Conservation (phyloP, 2,888 invertebrate genomes). For the Morpho deidamia region DNA sequence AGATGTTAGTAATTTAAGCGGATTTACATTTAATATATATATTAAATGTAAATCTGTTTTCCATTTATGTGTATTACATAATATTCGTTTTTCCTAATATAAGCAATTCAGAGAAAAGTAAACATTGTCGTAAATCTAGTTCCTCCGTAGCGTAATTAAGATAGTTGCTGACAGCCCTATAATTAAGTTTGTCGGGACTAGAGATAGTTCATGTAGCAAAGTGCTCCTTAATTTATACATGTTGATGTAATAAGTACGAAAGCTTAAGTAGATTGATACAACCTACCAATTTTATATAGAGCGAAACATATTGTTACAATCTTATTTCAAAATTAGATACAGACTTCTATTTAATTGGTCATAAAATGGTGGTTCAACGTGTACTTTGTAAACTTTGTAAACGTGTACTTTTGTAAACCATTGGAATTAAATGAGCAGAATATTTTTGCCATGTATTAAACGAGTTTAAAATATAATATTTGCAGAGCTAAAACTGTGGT, state of each 20-base stretch:
- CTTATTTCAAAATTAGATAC: not conserved
- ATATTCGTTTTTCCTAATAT: too few species aligned
- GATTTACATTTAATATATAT: too few species aligned
- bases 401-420: not conserved
- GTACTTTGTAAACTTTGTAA: too few species aligned
- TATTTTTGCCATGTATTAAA: too few species aligned
- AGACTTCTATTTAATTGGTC: not conserved
- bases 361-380: not conserved
- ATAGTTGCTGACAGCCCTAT: conserved; percentile 3
- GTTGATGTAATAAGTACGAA: not conserved
- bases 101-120: too few species aligned
- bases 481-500: too few species aligned
- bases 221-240: not conserved
- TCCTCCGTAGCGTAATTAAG: conserved; percentile 1
- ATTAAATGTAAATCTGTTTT: too few species aligned
- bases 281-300: not conserved
- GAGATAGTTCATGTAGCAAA: not conserved
- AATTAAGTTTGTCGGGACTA: conserved; percentile 3
- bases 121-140: not conserved
- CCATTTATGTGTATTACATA: too few species aligned
- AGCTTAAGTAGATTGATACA: not conserved
- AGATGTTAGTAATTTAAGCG: too few species aligned
- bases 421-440: not conserved
- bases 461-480: too few species aligned
- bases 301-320: not conserved